phyloP scores from a whole-genome alignment of 1,140 invertebrate species.

The Dreissena rostriformis region DNA sequence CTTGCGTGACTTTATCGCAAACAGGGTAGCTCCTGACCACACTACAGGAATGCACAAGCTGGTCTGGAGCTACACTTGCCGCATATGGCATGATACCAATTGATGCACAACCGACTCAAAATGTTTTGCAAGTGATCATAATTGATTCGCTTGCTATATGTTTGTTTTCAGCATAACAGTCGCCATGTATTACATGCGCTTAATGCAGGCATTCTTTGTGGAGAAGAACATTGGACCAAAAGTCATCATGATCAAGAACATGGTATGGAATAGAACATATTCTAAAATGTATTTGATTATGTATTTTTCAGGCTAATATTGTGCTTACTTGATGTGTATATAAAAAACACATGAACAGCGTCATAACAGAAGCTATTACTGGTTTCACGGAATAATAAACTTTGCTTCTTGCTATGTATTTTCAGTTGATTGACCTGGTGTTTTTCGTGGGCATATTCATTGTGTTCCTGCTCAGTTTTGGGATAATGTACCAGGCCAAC shows the following conservation, averaged over 20 bases:
- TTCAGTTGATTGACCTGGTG: slow-evolving; percentile 77
- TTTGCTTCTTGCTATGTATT: slow-evolving; percentile 28
- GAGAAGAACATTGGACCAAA: slow-evolving; percentile 79
- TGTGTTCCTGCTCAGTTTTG: slow-evolving; percentile 79
- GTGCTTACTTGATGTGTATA: too few relatives aligned
- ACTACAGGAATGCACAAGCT: too few relatives aligned
- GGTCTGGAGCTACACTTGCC: too few relatives aligned
- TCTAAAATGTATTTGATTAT: background rate
- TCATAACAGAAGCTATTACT: too few relatives aligned
- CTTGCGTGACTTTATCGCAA: too few relatives aligned
- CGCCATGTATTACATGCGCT: slow-evolving; percentile 73
- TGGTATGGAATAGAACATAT: slow-evolving; percentile 69
- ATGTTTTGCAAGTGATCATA: background rate
- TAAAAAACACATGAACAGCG: too few relatives aligned
- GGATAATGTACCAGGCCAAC: slow-evolving; percentile 76
- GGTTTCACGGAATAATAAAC: too few relatives aligned
- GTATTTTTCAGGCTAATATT: too few relatives aligned
- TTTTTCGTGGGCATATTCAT: slow-evolving; percentile 79
- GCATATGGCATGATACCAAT: too few relatives aligned
- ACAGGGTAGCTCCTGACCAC: too few relatives aligned
- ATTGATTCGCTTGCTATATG: background rate
- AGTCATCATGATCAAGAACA: slow-evolving; percentile 80
- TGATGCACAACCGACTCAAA: too few relatives aligned
- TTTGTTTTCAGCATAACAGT: slow-evolving; percentile 67
- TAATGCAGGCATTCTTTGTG: slow-evolving; percentile 78